Evolutionary conservation across 1,140 invertebrate genomes (phyloP), one percentile per base, ranked within the genome.

Genomic region (Leptestheria dahalacensis): DNA sequence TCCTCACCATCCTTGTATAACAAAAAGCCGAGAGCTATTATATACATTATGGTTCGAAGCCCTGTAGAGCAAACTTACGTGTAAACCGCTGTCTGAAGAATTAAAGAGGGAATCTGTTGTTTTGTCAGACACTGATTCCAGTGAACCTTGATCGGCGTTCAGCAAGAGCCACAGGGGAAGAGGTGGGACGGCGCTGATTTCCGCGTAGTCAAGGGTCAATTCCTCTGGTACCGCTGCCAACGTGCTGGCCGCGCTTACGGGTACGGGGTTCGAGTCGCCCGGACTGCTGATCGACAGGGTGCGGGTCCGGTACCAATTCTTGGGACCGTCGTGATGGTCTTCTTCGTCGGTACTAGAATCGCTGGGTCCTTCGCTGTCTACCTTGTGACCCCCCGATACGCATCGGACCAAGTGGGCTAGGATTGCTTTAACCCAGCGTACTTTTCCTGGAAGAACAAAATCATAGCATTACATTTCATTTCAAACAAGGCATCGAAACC

Each of bases 341-440:
- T 66, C 64, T 55, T 63, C 60, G 47, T 64, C 62, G 24, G 58
- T 55, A 28, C 46, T 61, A 3, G 51, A 55, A 4, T 48, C 76
- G 48, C 66, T 61, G 23, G 60, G 70, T 65, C 67, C 46, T 10
- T 25, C 29, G 23, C 20, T 46, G 2, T 18, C 41, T 57, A 24
- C 59, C 52, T 48, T 59, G 61, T 11, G 63, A 26, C 63, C 56
- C 25, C 70, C 69, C 57, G 68, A 65, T 11, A 77, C 56, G 53
- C 70, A 74, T n/a, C 77, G 81, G 12, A 98, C 91, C 46, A 99
- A 77, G 79, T 99, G 96, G 2, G 91, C 85, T 41, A 99, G 75
- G 61, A 99, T 99, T 0, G 95, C 94, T 72, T 97, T 97, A 0
- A 99, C 96, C 81, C 93, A 91, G 66, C 89, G 76, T 33, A 96